Conservation (phyloP, 2,797 vertebrate species). For the Darevskia mixta region DNA sequence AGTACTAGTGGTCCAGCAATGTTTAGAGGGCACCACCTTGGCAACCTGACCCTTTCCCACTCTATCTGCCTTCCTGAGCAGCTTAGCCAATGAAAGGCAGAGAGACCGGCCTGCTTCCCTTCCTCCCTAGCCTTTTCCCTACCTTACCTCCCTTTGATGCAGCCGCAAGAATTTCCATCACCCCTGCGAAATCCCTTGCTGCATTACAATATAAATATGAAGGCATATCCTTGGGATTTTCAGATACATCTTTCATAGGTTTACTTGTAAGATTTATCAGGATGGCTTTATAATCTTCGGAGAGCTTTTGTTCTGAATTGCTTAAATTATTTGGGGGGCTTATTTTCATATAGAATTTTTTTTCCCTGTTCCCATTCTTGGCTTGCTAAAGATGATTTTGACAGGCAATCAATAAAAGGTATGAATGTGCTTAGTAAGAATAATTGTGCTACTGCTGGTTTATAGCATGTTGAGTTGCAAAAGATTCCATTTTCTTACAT, state of each 20-base stretch:
- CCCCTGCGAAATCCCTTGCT: background rate
- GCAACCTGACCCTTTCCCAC: background rate
- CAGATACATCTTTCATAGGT: slow-evolving; percentile 10
- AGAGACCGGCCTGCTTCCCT: background rate
- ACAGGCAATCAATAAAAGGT: slow-evolving; percentile 46
- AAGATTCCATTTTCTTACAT: background rate
- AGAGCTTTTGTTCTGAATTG: slow-evolving; percentile 17
- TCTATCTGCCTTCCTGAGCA: background rate
- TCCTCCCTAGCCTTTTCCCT: background rate
- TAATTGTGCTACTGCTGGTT: slow-evolving; percentile 33
- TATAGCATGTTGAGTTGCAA: background rate
- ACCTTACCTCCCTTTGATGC: background rate
- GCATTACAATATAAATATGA: slow-evolving; percentile 26
- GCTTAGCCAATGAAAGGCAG: background rate
- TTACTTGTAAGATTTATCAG: slow-evolving; percentile 25
- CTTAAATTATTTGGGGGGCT: slow-evolving; percentile 29
- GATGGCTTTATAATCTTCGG: slow-evolving; percentile 31
- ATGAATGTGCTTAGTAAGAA: slow-evolving; percentile 22
- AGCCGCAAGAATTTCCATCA: background rate
- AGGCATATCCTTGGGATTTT: slow-evolving; percentile 13
- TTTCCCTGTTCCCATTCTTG: background rate
- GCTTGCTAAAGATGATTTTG: slow-evolving; percentile 28
- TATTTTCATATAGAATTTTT: slow-evolving; percentile 47
- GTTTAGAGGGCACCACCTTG: no score
- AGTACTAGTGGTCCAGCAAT: background rate